Conservation (phyloP, 1,140 invertebrate genomes). For the Cotesia glomerata region DNA sequence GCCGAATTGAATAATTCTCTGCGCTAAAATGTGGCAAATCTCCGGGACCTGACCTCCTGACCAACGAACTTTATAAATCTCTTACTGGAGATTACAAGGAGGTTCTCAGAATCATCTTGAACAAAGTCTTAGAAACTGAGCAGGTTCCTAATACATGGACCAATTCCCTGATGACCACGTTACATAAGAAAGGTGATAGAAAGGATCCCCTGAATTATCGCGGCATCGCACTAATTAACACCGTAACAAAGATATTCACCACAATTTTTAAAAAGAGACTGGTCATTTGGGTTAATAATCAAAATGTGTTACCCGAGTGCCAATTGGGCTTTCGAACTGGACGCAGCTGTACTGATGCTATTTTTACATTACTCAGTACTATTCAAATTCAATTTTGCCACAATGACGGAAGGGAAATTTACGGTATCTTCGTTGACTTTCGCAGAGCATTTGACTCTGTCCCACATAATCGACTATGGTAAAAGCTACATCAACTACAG, state of each 20-base stretch:
- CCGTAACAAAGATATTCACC: constrained; percentile 36
- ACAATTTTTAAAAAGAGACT: constrained; percentile 29
- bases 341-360: constrained; percentile 32
- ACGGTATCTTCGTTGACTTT: constrained; percentile 12
- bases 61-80: too few relatives aligned
- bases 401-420: too few relatives aligned
- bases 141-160: too few relatives aligned
- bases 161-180: background rate
- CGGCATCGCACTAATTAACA: constrained; percentile 36
- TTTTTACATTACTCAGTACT: constrained; percentile 30
- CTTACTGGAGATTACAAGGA: too few relatives aligned
- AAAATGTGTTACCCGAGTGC: constrained; percentile 29
- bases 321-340: constrained; percentile 36
- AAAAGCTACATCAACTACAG: background rate
- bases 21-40: too few relatives aligned
- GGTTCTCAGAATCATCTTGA: too few relatives aligned
- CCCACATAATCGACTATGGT: constrained; percentile 6
- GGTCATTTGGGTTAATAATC: constrained; percentile 25
- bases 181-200: constrained; percentile 36
- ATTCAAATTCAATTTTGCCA: background rate
- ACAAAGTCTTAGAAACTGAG: too few relatives aligned
- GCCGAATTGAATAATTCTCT: too few relatives aligned
- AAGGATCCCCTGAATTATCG: constrained; percentile 38
- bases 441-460: constrained; percentile 16
- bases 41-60: too few relatives aligned